A percentile compares a stretch with the other conserved stretches of the same genome.
phyloP scores from a whole-genome alignment of 2,888 invertebrate species.

The Ecdyonurus torrentis region DNA sequence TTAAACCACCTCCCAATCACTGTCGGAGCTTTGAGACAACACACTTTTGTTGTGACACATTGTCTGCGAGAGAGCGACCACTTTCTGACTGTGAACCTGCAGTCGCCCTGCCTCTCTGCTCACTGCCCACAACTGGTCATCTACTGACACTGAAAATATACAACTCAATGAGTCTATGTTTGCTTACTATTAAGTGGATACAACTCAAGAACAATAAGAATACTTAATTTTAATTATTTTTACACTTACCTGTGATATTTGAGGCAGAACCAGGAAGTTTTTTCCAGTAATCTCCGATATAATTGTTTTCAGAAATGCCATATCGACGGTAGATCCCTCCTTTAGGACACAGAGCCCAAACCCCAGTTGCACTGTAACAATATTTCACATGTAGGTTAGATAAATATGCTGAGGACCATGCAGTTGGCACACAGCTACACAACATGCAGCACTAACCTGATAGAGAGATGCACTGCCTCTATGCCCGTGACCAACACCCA shows the following conservation, averaged over 20 bases:
- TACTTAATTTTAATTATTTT: too few relatives aligned
- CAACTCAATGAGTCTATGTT: too few relatives aligned
- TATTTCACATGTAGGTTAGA: constrained; percentile 4
- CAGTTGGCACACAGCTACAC: too few relatives aligned
- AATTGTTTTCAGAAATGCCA: constrained; percentile 28
- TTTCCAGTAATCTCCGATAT: constrained; percentile 30
- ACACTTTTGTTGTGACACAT: not conserved
- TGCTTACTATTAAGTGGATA: too few relatives aligned
- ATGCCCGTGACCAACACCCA: constrained; percentile 33
- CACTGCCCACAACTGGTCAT: not conserved
- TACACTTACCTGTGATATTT: constrained; percentile 20
- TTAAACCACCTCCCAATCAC: not conserved
- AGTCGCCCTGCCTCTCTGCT: not conserved
- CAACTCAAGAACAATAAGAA: too few relatives aligned
- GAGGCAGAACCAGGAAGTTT: constrained; percentile 22
- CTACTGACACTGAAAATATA: not conserved
- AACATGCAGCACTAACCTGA: constrained; percentile 20
- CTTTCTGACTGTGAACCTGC: not conserved
- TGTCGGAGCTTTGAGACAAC: not conserved
- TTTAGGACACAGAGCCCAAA: constrained; percentile 28
- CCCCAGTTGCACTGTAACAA: constrained; percentile 22
- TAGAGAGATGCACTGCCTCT: constrained; percentile 25
- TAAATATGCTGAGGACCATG: not conserved
- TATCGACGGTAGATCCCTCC: constrained; percentile 27
- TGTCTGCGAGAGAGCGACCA: not conserved